Evolutionary conservation across 2,113 vertebrate species (phyloP).

Genomic region (Psephotus haematonotus): DNA sequence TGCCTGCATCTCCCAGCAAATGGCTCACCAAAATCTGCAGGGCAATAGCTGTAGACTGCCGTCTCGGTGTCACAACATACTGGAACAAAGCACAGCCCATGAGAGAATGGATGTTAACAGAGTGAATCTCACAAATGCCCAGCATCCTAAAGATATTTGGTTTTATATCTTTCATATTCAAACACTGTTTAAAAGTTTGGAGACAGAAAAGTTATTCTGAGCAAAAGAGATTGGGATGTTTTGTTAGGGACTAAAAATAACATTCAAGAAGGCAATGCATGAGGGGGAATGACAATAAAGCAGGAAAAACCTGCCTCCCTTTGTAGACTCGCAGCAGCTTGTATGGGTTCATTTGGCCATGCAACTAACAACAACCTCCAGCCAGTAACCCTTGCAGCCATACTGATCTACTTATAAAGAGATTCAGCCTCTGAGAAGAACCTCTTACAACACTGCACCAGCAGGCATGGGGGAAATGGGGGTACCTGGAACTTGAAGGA

Average conservation of each 20-base stretch:
- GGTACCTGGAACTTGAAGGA: neutral
- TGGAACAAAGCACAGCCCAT: conserved; percentile 51
- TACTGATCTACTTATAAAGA: neutral
- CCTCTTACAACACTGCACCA: neutral
- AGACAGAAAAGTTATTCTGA: neutral
- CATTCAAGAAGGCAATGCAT: neutral
- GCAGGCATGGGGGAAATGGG: neutral
- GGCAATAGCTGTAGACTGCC: conserved; percentile 82
- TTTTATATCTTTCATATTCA: neutral
- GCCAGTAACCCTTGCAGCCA: neutral
- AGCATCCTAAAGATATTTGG: neutral
- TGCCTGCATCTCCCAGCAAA: conserved; percentile 85
- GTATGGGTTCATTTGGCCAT: neutral
- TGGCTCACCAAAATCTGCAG: conserved; percentile 84
- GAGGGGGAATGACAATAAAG: neutral
- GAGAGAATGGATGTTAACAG: neutral
- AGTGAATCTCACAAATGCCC: neutral
- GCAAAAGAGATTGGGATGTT: neutral
- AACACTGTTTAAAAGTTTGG: neutral
- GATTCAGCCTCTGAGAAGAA: neutral
- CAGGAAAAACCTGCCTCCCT: neutral
- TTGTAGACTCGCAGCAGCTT: neutral
- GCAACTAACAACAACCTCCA: neutral
- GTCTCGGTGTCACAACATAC: conserved; percentile 82
- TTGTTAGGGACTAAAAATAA: neutral